Evolutionary conservation across 2,113 vertebrate genomes (phyloP), one percentile per base, ranked within the genome.

Genomic region (Anthoscopus minutus): DNA sequence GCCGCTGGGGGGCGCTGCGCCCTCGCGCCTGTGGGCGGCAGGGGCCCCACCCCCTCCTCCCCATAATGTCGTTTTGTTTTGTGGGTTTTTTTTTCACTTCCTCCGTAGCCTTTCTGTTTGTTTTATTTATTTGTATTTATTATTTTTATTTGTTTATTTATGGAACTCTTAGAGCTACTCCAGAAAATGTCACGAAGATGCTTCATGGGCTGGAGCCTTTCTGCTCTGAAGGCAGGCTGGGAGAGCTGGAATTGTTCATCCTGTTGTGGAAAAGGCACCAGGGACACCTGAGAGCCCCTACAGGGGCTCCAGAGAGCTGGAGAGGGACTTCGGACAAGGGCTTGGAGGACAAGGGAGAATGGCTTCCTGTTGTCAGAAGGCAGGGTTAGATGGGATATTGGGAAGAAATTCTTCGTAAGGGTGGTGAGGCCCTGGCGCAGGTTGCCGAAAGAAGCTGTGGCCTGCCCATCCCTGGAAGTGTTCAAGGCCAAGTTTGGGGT

Each of bases 1-100:
- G 62, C 79, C 87, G 89, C 95, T 77, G 40, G 92, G 72, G 50
- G 84, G 77, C 94, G 94, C 94, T 86, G 86, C 14, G 47, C 12
- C 47, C 47, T 25, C 62, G 56, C 66, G 4, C 16, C 70, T 77
- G 85, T 17, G n/a, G 4, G 30, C 25, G n/a, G 31, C 10, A 9
- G 38, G 9, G 33, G 7, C 54, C 23, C 17, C 21, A 10, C 11
- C 37, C 31, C 11, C 51, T 37, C 31, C 53, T 35, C 33, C 12
- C 30, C 25, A 1, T 12, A 5, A 21, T 13, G 38, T 21, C 3
- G 31, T 1, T 10, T 65, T 6, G 21, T 4, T 66, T 65, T 7
- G n/a, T n/a, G n/a, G 20, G 15, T 33, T 54, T 7, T 48, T 35
- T 58, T 38, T 51, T 45, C 28, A 8, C 27, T 79, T 70, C 56